phyloP scores from a whole-genome alignment of 2,113 vertebrate species.

The Charina bottae region DNA sequence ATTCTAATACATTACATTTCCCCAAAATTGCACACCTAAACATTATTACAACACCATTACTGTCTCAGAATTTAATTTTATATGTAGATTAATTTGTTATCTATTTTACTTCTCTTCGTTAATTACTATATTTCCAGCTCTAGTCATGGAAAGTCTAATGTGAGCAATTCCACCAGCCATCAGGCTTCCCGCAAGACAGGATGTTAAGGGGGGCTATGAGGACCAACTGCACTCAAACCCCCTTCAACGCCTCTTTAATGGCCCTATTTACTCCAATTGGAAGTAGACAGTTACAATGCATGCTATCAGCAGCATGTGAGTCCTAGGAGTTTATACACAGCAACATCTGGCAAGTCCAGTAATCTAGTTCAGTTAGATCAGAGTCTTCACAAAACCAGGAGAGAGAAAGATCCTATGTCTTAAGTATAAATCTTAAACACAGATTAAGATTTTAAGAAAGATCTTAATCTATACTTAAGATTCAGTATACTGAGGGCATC shows the following conservation, averaged over 20 bases:
- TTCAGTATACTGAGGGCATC: too few relatives aligned
- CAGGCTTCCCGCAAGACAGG: background rate
- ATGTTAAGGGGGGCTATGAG: too few relatives aligned
- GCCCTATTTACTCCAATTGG: too few relatives aligned
- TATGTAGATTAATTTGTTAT: background rate
- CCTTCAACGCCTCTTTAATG: too few relatives aligned
- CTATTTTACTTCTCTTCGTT: background rate
- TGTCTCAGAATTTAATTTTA: background rate
- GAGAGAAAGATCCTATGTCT: too few relatives aligned
- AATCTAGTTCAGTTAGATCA: too few relatives aligned
- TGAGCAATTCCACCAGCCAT: background rate
- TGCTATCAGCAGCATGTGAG: background rate
- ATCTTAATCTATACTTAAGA: too few relatives aligned
- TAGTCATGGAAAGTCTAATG: background rate
- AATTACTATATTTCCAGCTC: background rate
- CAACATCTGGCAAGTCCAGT: conserved; percentile 22
- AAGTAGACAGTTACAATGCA: too few relatives aligned
- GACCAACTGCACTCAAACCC: too few relatives aligned
- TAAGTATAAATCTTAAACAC: too few relatives aligned
- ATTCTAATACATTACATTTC: background rate
- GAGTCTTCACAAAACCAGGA: too few relatives aligned
- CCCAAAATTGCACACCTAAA: background rate
- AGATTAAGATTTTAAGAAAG: too few relatives aligned
- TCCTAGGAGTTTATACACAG: background rate
- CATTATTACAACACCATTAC: background rate